phyloP scores from a whole-genome alignment of 2,888 invertebrate genomes.

The Rhingia rostrata region DNA sequence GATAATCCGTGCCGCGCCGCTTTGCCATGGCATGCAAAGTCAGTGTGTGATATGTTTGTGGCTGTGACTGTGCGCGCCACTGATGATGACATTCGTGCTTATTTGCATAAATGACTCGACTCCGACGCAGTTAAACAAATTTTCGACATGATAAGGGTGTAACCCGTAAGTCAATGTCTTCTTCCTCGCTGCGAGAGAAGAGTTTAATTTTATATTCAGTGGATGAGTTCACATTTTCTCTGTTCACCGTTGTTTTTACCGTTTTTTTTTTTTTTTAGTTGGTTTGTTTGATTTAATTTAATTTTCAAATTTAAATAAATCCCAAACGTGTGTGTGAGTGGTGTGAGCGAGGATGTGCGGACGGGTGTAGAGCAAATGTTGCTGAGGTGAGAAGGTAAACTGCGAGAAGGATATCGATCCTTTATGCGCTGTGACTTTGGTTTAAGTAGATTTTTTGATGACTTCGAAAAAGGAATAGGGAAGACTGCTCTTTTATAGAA shows the following conservation, averaged over 20 bases:
- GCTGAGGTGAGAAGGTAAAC: slow-evolving; percentile 19
- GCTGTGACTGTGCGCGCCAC: slow-evolving; percentile 34
- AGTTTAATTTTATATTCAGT: slow-evolving; percentile 72
- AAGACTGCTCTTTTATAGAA: too few relatives aligned
- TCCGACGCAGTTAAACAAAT: slow-evolving; percentile 74
- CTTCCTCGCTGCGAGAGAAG: slow-evolving; percentile 51
- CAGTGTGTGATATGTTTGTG: slow-evolving; percentile 7
- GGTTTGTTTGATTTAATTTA: slow-evolving; percentile 56
- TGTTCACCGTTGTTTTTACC: background rate
- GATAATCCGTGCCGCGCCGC: background rate
- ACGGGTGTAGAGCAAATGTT: background rate
- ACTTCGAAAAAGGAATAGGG: too few relatives aligned
- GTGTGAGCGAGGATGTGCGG: background rate
- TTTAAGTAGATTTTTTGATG: background rate
- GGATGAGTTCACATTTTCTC: slow-evolving; percentile 62
- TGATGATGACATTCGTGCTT: slow-evolving; percentile 73
- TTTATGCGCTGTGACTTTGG: background rate
- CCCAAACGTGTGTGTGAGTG: slow-evolving; percentile 21
- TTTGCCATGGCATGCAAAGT: background rate
- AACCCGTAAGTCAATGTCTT: slow-evolving; percentile 75
- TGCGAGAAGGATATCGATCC: background rate
- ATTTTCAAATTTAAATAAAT: slow-evolving; percentile 70
- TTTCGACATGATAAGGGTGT: slow-evolving; percentile 75
- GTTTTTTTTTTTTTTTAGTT: slow-evolving; percentile 24
- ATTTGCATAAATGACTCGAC: slow-evolving; percentile 75